phyloP scores from a whole-genome alignment of 1,140 invertebrate genomes.

The Dinoponera quadriceps region DNA sequence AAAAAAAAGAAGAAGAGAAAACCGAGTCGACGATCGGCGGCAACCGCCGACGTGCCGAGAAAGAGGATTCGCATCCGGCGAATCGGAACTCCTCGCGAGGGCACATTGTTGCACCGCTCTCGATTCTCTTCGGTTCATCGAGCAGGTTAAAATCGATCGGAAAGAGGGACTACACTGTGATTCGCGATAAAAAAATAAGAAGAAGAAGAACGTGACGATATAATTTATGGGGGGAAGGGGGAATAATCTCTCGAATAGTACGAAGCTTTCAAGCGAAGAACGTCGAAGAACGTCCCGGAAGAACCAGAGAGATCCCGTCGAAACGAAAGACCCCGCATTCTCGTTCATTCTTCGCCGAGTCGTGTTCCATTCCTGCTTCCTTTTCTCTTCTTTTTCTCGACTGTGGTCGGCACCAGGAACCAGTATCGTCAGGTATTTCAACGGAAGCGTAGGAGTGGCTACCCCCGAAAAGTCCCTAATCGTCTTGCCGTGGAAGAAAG shows the following conservation, averaged over 20 bases:
- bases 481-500: constrained; percentile 6
- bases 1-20: neutral
- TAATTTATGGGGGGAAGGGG: too few relatives aligned
- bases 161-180: neutral
- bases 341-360: constrained; percentile 25
- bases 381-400: constrained; percentile 17
- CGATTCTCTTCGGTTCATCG: neutral
- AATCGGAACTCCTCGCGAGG: neutral
- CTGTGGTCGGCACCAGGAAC: neutral
- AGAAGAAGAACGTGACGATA: too few relatives aligned
- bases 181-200: neutral
- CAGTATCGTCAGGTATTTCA: constrained; percentile 39
- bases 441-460: constrained; percentile 61
- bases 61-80: constrained; percentile 10
- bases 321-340: constrained; percentile 30
- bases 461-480: constrained; percentile 30
- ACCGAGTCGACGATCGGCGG: too few relatives aligned
- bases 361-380: constrained; percentile 16
- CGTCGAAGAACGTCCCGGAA: constrained; percentile 1
- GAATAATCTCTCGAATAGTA: too few relatives aligned
- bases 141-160: neutral
- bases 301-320: constrained; percentile 14
- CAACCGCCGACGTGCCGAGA: neutral
- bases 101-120: neutral
- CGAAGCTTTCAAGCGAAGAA: neutral